Evolutionary conservation across 1,140 invertebrate genomes (phyloP).

Genomic region (Drosophila sulfurigaster): DNA sequence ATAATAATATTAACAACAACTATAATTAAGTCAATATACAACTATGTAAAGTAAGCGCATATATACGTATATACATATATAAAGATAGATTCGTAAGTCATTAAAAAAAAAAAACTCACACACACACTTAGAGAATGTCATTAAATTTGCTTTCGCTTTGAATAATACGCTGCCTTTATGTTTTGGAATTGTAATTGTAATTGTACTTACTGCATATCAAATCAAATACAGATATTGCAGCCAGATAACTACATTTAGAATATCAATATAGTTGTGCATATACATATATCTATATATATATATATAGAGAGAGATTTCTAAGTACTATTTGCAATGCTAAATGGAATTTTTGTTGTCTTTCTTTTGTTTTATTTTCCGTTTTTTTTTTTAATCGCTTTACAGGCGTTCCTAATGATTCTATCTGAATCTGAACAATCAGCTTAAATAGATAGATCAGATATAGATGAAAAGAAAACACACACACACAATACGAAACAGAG

Average conservation of each 20-base stretch:
- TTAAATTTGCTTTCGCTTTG: slow-evolving; percentile 47
- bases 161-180: slow-evolving; percentile 41
- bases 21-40: slow-evolving; percentile 43
- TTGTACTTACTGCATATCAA: slow-evolving; percentile 53
- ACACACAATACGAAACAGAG: slow-evolving; percentile 15
- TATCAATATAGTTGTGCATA: slow-evolving; percentile 19
- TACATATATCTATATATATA: slow-evolving; percentile 14
- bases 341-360: slow-evolving; percentile 33
- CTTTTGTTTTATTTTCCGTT: not conserved
- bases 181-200: slow-evolving; percentile 32
- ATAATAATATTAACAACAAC: slow-evolving; percentile 19
- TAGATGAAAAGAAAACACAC: not conserved
- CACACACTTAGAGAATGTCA: slow-evolving; percentile 28
- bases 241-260: slow-evolving; percentile 34
- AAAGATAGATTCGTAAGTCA: slow-evolving; percentile 19
- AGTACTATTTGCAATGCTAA: slow-evolving; percentile 30
- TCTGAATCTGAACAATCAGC: slow-evolving; percentile 20
- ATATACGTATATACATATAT: slow-evolving; percentile 17
- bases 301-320: slow-evolving; percentile 6
- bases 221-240: slow-evolving; percentile 26
- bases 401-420: slow-evolving; percentile 65
- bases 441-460: not conserved
- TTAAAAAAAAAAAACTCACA: not conserved
- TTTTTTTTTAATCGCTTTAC: slow-evolving; percentile 21
- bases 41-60: slow-evolving; percentile 34